A percentile compares a stretch with the other conserved stretches of the same genome.
Evolutionary conservation across 2,113 vertebrate species (phyloP).

Genomic region (Oryzias melastigma): DNA sequence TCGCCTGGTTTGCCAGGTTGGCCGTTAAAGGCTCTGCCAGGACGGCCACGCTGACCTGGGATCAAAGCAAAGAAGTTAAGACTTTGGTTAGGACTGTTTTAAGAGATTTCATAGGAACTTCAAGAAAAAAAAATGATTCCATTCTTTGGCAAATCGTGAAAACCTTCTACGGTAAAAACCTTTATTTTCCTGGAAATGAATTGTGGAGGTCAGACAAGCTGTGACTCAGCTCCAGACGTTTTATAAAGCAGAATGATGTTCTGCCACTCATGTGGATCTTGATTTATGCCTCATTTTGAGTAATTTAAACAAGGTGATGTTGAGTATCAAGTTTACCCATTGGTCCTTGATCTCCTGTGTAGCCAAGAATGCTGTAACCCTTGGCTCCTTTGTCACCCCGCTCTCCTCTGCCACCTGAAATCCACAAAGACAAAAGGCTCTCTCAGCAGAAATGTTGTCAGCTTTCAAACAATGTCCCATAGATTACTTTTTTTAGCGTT

Average conservation of each 20-base stretch:
- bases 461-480: no score
- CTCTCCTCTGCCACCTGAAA: conserved; percentile 71
- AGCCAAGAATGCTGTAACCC: conserved; percentile 62
- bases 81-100: conserved; percentile 28
- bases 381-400: conserved; percentile 67
- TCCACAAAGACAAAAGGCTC: conserved; percentile 5
- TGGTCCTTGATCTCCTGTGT: conserved; percentile 66
- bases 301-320: conserved; percentile 3
- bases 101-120: conserved; percentile 19
- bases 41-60: conserved; percentile 76
- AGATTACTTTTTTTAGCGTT: no score
- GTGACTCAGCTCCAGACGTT: conserved; percentile 11
- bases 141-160: conserved; percentile 19
- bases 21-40: conserved; percentile 74
- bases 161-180: conserved; percentile 1
- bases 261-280: conserved; percentile 4
- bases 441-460: neutral
- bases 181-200: conserved; percentile 1
- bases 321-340: conserved; percentile 53
- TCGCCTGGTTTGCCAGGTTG: conserved; percentile 76
- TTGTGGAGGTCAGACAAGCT: neutral
- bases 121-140: conserved; percentile 21
- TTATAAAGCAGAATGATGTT: conserved; percentile 6
- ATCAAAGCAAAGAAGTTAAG: conserved; percentile 31
- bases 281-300: conserved; percentile 2